Evolutionary conservation across 2,888 invertebrate genomes (phyloP).

Genomic region (Scelioninae gen. 2): DNA sequence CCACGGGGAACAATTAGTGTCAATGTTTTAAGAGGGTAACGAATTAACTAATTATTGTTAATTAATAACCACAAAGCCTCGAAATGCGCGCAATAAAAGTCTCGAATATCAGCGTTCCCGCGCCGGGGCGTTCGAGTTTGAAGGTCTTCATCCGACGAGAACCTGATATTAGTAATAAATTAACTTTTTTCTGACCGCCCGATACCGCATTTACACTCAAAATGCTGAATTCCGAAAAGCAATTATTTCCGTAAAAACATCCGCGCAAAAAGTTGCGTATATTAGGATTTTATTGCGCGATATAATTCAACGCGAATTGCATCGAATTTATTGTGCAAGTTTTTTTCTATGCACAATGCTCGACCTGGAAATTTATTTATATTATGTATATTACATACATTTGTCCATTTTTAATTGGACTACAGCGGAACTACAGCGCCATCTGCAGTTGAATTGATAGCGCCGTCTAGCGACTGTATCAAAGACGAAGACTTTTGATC

Average conservation of each 20-base stretch:
- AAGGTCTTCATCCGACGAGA: constrained; percentile 49
- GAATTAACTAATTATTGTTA: constrained; percentile 50
- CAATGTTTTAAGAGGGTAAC: constrained; percentile 36
- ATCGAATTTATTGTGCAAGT: constrained; percentile 42
- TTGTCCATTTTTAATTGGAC: no score
- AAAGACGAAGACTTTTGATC: no score
- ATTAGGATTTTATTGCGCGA: constrained; percentile 29
- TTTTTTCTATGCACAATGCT: no score
- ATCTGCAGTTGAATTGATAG: no score
- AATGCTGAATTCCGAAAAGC: constrained; percentile 38
- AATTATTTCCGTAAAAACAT: constrained; percentile 39
- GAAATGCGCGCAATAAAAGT: constrained; percentile 17
- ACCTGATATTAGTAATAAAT: constrained; percentile 49
- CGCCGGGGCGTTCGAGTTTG: constrained; percentile 13
- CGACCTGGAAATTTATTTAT: no score
- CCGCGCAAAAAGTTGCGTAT: constrained; percentile 41
- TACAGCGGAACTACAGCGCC: no score
- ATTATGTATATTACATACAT: no score
- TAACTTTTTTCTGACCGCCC: constrained; percentile 26
- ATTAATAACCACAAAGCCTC: constrained; percentile 35
- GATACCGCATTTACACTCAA: constrained; percentile 30
- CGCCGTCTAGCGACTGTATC: no score
- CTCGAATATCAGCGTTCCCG: constrained; percentile 13
- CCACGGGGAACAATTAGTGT: constrained; percentile 25
- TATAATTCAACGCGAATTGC: constrained; percentile 44